These are phyloP conservation scores for Sarotherodon lohbergeri DNA, from an alignment of 2,113 vertebrate genomes.

Conservation along the genomic window DNA sequence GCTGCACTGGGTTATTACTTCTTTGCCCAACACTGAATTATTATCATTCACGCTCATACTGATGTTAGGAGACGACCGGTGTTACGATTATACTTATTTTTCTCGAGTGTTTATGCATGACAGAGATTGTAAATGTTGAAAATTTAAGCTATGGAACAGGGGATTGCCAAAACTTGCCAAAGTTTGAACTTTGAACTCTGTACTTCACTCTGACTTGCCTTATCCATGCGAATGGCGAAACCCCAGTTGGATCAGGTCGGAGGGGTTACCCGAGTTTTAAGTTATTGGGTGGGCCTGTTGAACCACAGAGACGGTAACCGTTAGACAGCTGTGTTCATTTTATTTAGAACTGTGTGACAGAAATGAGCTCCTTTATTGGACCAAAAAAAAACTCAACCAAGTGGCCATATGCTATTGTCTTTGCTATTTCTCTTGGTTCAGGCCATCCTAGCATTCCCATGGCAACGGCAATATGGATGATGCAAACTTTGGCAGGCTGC, in stretches of 20 bases:
- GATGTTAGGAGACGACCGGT: constrained; percentile 45
- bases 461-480: constrained; percentile 40
- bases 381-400: constrained; percentile 59
- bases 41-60: constrained; percentile 25
- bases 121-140: constrained; percentile 14
- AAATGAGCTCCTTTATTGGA: constrained; percentile 55
- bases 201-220: constrained; percentile 52
- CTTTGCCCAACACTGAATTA: constrained; percentile 55
- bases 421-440: constrained; percentile 44
- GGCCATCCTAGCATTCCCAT: constrained; percentile 44
- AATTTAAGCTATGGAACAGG: constrained; percentile 19
- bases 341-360: neutral
- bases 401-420: constrained; percentile 18
- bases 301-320: constrained; percentile 50
- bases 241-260: neutral
- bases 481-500: constrained; percentile 74
- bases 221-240: constrained; percentile 45
- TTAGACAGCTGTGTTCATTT: constrained; percentile 38
- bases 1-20: constrained; percentile 28
- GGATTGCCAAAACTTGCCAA: constrained; percentile 69
- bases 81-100: constrained; percentile 43
- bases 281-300: neutral
- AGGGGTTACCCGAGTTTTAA: neutral
- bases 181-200: constrained; percentile 62
- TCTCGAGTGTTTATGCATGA: constrained; percentile 61